A percentile compares a stretch with the other conserved stretches of the same genome.
Evolutionary conservation across 2,888 invertebrate genomes (phyloP).

Genomic region (Trichogramma evanescens): DNA sequence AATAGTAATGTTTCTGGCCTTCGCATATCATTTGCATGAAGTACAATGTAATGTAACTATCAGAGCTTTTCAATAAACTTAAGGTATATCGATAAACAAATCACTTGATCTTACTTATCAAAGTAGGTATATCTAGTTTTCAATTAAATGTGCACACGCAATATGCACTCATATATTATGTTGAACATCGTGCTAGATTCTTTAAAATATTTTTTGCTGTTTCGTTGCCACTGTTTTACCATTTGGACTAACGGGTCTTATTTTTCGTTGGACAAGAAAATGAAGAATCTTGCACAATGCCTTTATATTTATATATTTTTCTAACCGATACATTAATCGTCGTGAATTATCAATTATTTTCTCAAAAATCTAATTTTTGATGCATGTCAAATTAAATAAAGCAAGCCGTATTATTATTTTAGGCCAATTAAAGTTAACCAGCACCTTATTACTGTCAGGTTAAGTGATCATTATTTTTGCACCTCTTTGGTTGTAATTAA

Average conservation of each 20-base stretch:
- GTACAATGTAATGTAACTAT: too few relatives aligned
- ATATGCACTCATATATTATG: too few relatives aligned
- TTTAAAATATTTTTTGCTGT: too few relatives aligned
- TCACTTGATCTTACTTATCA: too few relatives aligned
- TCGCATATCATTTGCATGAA: conserved; percentile 22
- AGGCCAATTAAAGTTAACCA: conserved; percentile 37
- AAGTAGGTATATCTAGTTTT: too few relatives aligned
- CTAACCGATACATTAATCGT: not conserved
- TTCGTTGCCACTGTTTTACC: too few relatives aligned
- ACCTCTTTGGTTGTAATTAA: conserved; percentile 23
- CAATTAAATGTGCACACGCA: too few relatives aligned
- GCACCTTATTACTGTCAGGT: conserved; percentile 29
- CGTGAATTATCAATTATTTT: not conserved
- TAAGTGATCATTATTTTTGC: conserved; percentile 26
- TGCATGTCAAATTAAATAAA: conserved; percentile 28
- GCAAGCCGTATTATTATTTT: conserved; percentile 29
- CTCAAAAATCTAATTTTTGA: conserved; percentile 20
- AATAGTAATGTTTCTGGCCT: conserved; percentile 42
- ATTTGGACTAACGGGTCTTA: too few relatives aligned
- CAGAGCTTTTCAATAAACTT: too few relatives aligned
- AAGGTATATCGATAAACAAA: too few relatives aligned
- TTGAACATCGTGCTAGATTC: too few relatives aligned
- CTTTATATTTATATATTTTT: too few relatives aligned
- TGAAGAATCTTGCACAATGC: conserved; percentile 8
- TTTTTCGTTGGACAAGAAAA: not conserved